Percentiles rank a stretch among this genome's conserved stretches.
These are phyloP conservation scores for Pantherophis guttatus DNA, from an alignment of 2,113 vertebrate genomes.

Conservation along the genomic window DNA sequence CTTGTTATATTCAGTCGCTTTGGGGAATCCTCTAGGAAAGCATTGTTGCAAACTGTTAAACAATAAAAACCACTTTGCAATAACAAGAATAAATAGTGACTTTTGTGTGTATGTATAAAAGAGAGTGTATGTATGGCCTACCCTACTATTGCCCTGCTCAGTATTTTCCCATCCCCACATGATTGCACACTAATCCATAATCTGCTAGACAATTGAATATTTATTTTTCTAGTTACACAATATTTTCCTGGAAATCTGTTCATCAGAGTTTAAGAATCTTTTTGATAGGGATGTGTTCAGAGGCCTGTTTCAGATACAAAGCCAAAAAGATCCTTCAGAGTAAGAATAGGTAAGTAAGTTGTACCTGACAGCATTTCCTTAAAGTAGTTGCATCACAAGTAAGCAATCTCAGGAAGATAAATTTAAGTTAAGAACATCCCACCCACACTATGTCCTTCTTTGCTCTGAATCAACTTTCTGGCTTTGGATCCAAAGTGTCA, in stretches of 20 bases:
- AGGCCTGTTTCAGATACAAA: background rate
- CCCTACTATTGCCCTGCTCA: background rate
- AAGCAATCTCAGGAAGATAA: background rate
- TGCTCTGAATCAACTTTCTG: background rate
- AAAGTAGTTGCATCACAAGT: background rate
- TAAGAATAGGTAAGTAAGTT: background rate
- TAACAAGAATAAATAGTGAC: background rate
- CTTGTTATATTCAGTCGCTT: background rate
- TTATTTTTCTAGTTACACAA: background rate
- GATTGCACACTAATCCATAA: background rate
- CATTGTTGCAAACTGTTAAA: background rate
- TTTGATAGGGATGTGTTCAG: background rate
- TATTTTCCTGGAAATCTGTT: background rate
- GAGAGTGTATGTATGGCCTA: background rate
- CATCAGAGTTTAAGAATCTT: background rate
- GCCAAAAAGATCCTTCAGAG: background rate
- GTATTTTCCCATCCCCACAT: background rate
- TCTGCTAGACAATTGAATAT: background rate
- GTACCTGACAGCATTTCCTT: background rate
- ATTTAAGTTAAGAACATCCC: background rate
- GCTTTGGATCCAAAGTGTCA: background rate
- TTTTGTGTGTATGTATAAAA: background rate
- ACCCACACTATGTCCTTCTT: background rate
- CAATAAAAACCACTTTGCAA: background rate
- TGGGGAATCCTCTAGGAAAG: background rate